These are phyloP conservation scores for Matsumurasca onukii DNA, from an alignment of 1,140 invertebrate genomes.

Conservation along the genomic window DNA sequence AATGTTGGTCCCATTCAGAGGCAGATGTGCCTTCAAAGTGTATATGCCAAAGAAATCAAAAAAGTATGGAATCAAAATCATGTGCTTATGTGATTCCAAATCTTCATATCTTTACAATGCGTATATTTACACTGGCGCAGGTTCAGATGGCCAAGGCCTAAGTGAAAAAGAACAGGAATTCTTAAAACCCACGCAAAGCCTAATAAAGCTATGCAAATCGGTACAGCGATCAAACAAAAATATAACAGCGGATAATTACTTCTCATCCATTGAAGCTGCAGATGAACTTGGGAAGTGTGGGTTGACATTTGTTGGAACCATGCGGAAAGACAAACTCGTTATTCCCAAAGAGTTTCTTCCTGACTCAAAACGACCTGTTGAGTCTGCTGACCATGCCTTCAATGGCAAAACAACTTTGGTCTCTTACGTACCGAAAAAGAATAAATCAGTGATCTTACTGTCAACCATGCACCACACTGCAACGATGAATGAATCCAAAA, in stretches of 20 bases:
- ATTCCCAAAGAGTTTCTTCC: not conserved
- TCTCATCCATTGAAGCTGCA: conserved; percentile 46
- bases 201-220: conserved; percentile 22
- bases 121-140: conserved; percentile 13
- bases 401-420: not conserved
- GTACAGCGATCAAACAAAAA: conserved; percentile 44
- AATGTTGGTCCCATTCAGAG: not conserved
- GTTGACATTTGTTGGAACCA: conserved; percentile 48
- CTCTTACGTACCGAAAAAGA: conserved; percentile 42
- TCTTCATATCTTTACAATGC: conserved; percentile 11
- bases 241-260: conserved; percentile 49
- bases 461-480: conserved; percentile 39
- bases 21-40: not conserved
- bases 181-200: not conserved
- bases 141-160: not conserved
- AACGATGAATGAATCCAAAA: conserved; percentile 36
- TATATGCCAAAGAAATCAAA: not conserved
- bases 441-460: conserved; percentile 38
- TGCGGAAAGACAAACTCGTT: conserved; percentile 43
- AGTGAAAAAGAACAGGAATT: conserved; percentile 18
- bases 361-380: not conserved
- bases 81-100: conserved; percentile 6
- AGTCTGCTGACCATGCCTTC: not conserved
- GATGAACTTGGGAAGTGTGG: conserved; percentile 42
- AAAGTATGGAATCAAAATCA: not conserved